These are phyloP conservation scores for Julus scandinavius DNA, from an alignment of 2,888 invertebrate species.

Conservation along the genomic window DNA sequence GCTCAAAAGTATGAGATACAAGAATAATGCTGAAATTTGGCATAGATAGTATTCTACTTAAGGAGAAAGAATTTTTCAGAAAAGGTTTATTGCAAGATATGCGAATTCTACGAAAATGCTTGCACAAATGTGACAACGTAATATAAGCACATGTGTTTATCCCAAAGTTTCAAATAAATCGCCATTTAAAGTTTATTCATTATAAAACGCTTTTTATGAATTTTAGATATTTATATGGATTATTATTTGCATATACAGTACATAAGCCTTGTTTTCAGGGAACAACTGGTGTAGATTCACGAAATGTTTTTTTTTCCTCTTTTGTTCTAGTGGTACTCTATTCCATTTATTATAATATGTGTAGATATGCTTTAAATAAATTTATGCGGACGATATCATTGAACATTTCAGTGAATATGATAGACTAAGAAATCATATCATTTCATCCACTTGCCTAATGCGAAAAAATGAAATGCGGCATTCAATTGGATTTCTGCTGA, in stretches of 20 bases:
- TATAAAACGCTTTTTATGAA: no score
- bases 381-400: background rate
- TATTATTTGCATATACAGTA: background rate
- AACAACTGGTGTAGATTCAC: background rate
- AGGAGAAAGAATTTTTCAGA: background rate
- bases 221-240: background rate
- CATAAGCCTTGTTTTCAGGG: background rate
- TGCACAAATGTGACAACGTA: no score
- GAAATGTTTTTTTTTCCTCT: background rate
- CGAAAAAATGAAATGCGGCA: background rate
- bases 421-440: background rate
- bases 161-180: no score
- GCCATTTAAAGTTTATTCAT: no score
- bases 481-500: constrained; percentile 21
- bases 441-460: background rate
- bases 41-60: background rate
- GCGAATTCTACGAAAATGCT: no score
- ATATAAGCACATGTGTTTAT: no score
- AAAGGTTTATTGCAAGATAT: no score
- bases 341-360: background rate
- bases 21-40: background rate
- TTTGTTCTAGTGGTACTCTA: background rate
- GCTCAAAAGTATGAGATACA: background rate
- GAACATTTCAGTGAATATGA: background rate
- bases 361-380: background rate